These are phyloP conservation scores for Calyptomena viridis DNA, from an alignment of 2,113 vertebrate species.

Conservation along the genomic window DNA sequence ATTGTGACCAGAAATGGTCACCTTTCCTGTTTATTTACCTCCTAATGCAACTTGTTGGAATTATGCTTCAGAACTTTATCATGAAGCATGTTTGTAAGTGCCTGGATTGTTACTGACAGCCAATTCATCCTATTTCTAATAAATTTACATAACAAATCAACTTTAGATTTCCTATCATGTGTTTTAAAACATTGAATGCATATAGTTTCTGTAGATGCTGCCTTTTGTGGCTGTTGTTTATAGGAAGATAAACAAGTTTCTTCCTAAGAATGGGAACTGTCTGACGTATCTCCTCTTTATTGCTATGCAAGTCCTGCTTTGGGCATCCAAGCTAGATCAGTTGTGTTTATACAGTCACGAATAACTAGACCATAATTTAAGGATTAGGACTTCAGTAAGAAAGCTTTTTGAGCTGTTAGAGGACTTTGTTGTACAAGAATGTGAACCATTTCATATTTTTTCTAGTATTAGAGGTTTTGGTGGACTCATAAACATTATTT, in stretches of 20 bases:
- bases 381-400: not conserved
- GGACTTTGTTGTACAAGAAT: not conserved
- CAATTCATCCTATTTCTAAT: not conserved
- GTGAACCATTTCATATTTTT: not conserved
- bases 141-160: not conserved
- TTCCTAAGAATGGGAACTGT: not conserved
- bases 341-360: not conserved
- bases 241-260: not conserved
- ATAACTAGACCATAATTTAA: not conserved
- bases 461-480: not conserved
- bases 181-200: not conserved
- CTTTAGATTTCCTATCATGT: not conserved
- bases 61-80: not conserved
- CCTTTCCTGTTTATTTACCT: not conserved
- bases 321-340: not conserved
- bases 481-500: not conserved
- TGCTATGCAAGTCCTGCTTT: not conserved
- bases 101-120: not conserved
- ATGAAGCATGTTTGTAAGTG: accelerated
- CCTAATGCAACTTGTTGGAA: not conserved
- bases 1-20: not conserved
- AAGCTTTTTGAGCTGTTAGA: not conserved
- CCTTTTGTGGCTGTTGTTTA: not conserved
- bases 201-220: not conserved
- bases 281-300: not conserved